phyloP scores from a whole-genome alignment of 2,113 vertebrate genomes.

The Zosterops pallidus region DNA sequence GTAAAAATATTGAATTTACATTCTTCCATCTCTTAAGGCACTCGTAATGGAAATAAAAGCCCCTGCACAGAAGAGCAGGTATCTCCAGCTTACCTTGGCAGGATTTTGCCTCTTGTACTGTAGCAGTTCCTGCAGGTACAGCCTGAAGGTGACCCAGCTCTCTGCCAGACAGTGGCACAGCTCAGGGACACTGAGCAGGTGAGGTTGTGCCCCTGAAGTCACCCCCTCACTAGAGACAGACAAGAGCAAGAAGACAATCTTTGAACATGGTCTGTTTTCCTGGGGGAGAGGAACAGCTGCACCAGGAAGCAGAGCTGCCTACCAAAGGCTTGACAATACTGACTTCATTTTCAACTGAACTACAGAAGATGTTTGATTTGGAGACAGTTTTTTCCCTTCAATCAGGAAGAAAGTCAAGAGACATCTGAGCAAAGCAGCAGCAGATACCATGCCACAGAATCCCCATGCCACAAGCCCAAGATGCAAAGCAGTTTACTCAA shows the following conservation, averaged over 20 bases:
- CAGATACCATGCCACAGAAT: neutral
- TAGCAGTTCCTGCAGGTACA: slow-evolving; percentile 91
- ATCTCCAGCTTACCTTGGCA: slow-evolving; percentile 82
- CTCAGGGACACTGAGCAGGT: slow-evolving; percentile 90
- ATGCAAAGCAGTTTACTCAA: neutral
- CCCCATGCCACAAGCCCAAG: neutral
- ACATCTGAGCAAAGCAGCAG: neutral
- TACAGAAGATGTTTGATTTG: neutral
- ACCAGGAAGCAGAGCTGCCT: neutral
- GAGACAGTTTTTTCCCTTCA: neutral
- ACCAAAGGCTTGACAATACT: neutral
- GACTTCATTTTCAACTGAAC: neutral
- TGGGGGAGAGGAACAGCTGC: neutral
- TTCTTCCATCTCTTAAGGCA: neutral
- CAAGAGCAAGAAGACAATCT: slow-evolving; percentile 66
- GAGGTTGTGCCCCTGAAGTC: slow-evolving; percentile 80
- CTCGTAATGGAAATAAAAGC: neutral
- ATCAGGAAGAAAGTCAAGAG: neutral
- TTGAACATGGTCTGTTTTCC: slow-evolving; percentile 10
- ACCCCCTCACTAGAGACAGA: slow-evolving; percentile 81
- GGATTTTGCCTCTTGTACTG: slow-evolving; percentile 95
- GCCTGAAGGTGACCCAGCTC: slow-evolving; percentile 91
- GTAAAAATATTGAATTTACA: neutral
- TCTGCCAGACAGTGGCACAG: slow-evolving; percentile 95
- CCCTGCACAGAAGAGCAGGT: slow-evolving; percentile 28